Conservation (phyloP, 2,113 vertebrate genomes). For the Rana temporaria region DNA sequence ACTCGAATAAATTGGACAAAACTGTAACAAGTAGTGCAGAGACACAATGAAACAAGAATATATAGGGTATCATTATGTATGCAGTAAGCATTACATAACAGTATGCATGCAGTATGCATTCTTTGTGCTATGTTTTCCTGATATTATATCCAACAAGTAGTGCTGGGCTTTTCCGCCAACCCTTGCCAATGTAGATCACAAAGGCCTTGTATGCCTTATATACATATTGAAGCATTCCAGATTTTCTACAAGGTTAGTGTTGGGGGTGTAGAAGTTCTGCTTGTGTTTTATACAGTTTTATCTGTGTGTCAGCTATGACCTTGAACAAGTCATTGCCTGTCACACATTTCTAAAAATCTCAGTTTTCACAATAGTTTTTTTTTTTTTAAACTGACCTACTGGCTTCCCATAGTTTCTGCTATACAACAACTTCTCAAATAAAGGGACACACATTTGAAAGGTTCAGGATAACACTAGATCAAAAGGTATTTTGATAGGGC, state of each 20-base stretch:
- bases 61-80: neutral
- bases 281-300: neutral
- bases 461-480: too few relatives aligned
- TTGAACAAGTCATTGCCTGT: neutral
- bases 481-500: too few relatives aligned
- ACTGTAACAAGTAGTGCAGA: neutral
- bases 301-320: neutral
- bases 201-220: constrained; percentile 6
- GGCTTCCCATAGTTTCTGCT: too few relatives aligned
- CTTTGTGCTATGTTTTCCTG: neutral
- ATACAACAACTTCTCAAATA: too few relatives aligned
- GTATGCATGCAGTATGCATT: neutral
- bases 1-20: neutral
- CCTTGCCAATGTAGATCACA: neutral
- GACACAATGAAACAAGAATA: neutral
- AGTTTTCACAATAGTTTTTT: neutral
- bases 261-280: neutral
- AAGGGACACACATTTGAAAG: too few relatives aligned
- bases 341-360: neutral
- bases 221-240: neutral
- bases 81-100: too few relatives aligned
- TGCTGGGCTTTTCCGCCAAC: neutral
- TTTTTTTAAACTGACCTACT: too few relatives aligned
- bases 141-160: constrained; percentile 17
- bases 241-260: neutral